A percentile compares a stretch with the other conserved stretches of the same genome.
Conservation (phyloP, 2,888 invertebrate species). For the Polydrusus pterygomalis region DNA sequence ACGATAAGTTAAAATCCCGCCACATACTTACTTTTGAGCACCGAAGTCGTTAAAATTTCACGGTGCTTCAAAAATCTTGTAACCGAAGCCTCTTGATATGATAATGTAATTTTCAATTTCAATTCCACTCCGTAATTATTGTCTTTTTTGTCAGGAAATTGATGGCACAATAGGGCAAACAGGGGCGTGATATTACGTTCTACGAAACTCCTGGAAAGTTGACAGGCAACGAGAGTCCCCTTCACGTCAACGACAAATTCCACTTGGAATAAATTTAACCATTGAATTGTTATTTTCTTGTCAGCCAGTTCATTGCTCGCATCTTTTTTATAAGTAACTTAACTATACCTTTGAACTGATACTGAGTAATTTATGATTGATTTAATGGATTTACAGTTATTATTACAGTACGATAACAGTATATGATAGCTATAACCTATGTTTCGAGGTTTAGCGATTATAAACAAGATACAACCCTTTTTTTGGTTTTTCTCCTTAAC, state of each 20-base stretch:
- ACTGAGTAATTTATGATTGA: not conserved
- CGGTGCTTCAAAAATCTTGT: conserved; percentile 52
- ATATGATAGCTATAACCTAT: too few relatives aligned
- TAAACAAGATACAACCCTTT: too few relatives aligned
- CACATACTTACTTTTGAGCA: too few relatives aligned
- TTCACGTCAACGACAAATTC: conserved; percentile 55
- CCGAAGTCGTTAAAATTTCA: conserved; percentile 42
- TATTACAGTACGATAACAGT: too few relatives aligned
- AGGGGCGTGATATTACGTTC: conserved; percentile 53
- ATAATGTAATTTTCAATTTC: conserved; percentile 57
- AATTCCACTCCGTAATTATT: conserved; percentile 54
- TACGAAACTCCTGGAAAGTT: conserved; percentile 50
- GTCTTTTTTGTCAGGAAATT: conserved; percentile 55
- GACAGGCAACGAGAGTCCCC: conserved; percentile 52
- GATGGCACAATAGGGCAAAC: conserved; percentile 55
- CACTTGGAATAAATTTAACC: conserved; percentile 54
- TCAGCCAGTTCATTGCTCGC: conserved; percentile 48
- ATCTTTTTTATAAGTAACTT: conserved; percentile 9
- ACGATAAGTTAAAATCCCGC: too few relatives aligned
- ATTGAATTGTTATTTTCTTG: conserved; percentile 53
- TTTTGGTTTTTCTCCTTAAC: too few relatives aligned
- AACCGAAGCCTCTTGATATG: conserved; percentile 56
- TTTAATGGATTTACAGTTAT: too few relatives aligned
- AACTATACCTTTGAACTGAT: not conserved
- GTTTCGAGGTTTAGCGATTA: too few relatives aligned